A percentile compares a stretch with the other conserved stretches of the same genome.
Conservation (phyloP, 2,888 invertebrate genomes). For the Eupithecia vulgata region DNA sequence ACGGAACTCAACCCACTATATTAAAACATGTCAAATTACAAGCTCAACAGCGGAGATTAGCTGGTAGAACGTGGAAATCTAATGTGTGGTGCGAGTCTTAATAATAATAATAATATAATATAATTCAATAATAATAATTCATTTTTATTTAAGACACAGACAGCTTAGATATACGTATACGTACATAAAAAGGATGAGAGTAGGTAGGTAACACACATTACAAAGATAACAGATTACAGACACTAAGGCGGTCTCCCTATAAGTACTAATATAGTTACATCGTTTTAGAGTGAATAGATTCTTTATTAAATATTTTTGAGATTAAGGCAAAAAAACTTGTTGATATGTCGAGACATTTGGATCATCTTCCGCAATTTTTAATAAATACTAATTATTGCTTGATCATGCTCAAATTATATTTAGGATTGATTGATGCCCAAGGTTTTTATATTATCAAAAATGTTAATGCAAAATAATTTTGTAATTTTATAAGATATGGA, state of each 20-base stretch:
- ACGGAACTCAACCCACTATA: background rate
- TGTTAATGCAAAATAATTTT: background rate
- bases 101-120: no score
- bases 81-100: no score
- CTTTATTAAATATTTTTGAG: background rate
- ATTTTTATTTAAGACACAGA: no score
- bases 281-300: no score
- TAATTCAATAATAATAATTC: no score
- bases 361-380: background rate
- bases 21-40: background rate
- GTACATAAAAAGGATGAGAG: no score
- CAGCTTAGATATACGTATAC: no score
- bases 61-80: background rate
- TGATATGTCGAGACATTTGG: background rate
- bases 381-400: background rate
- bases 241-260: no score
- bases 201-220: no score
- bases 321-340: background rate
- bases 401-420: background rate
- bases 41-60: background rate
- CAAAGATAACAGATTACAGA: no score
- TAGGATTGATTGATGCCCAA: background rate
- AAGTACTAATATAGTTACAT: no score
- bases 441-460: background rate
- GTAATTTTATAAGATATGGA: background rate